These are phyloP conservation scores for Seladonia tumulorum DNA, from an alignment of 2,888 invertebrate species.

Conservation along the genomic window DNA sequence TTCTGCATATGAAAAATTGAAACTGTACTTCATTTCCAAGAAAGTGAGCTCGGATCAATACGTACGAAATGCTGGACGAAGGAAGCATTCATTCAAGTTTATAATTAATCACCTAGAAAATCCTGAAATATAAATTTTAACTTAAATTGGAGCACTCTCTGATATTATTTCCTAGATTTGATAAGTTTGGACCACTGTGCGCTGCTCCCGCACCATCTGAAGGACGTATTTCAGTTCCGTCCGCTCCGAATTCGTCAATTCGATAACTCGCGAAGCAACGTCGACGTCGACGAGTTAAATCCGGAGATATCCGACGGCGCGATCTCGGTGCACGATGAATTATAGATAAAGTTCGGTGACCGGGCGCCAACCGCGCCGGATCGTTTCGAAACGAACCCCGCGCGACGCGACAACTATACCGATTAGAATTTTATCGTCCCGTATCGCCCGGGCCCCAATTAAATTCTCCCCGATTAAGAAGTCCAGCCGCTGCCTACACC, in stretches of 20 bases:
- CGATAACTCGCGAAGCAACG: constrained; percentile 65
- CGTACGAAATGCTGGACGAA: too few species aligned
- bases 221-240: constrained; percentile 24
- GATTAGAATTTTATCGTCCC: constrained; percentile 36
- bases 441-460: constrained; percentile 23
- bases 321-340: constrained; percentile 48
- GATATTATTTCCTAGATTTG: not conserved
- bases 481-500: not conserved
- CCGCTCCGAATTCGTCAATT: constrained; percentile 64
- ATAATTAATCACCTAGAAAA: too few species aligned
- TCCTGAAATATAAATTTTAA: too few species aligned
- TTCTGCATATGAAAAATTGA: too few species aligned
- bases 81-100: too few species aligned
- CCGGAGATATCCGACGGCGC: constrained; percentile 32
- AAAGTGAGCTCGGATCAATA: too few species aligned
- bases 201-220: constrained; percentile 7
- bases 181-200: not conserved
- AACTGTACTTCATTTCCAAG: too few species aligned
- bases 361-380: constrained; percentile 24
- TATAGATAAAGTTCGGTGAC: constrained; percentile 66
- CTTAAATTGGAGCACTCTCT: too few species aligned
- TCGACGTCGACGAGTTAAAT: constrained; percentile 63
- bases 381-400: constrained; percentile 1
- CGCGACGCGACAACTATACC: not conserved
- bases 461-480: constrained; percentile 49